Conservation (phyloP, 2,113 vertebrate genomes). For the Gambusia affinis region DNA sequence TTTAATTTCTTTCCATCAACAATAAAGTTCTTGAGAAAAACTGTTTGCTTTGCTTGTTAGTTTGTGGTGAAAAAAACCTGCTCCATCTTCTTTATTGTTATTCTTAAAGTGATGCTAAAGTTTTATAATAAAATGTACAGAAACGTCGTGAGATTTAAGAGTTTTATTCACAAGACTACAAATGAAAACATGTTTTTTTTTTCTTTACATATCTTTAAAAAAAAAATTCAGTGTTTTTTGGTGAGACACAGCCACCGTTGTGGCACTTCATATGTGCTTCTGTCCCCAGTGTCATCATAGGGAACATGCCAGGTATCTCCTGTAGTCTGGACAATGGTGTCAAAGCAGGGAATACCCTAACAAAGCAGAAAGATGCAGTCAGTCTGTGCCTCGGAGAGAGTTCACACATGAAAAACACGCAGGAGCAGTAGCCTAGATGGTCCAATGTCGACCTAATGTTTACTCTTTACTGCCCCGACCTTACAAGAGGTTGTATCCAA, state of each 20-base stretch:
- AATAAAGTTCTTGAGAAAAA: too few relatives aligned
- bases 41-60: too few relatives aligned
- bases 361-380: conserved; percentile 9
- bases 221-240: conserved; percentile 42
- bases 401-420: background rate
- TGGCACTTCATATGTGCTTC: conserved; percentile 86
- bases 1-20: background rate
- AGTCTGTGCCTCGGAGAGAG: background rate
- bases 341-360: conserved; percentile 82
- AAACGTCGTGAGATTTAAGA: background rate
- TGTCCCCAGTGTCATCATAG: conserved; percentile 85
- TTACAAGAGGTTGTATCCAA: background rate
- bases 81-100: background rate
- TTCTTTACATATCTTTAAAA: background rate
- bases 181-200: too few relatives aligned
- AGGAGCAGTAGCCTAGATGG: too few relatives aligned
- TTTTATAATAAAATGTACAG: background rate
- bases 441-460: background rate
- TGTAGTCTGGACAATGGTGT: conserved; percentile 90
- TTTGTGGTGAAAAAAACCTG: background rate
- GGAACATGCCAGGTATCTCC: conserved; percentile 91
- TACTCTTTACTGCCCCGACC: background rate
- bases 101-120: background rate
- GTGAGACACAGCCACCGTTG: conserved; percentile 91
- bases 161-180: conserved; percentile 49